Evolutionary conservation across 2,888 invertebrate species (phyloP), one percentile per base, ranked within the genome.

Genomic region (Aleiodes alternator): DNA sequence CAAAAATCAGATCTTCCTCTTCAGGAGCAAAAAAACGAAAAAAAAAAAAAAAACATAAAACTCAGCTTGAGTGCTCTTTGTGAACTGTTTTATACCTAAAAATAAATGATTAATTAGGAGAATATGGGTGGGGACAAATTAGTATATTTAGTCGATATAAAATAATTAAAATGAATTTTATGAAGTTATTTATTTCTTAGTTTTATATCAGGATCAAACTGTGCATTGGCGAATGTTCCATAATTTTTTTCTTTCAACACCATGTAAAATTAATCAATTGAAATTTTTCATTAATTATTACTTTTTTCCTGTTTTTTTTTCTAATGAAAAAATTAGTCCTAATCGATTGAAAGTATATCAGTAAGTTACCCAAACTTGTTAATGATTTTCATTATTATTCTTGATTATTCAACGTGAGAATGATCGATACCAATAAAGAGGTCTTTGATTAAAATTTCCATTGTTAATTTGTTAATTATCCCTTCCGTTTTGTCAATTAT

Each of bases 301-400:
- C 7, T 43, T 43, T 9, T 43, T 43, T 43, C 1, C 3, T 8
- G 3, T 43, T 43, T 9, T 43, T 43, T 43, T 43, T 8, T 9
- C 9, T 0, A 43, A 9, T 43, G 0, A 43, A 43, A 43, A 43
- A 43, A 43, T 43, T 43, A 43, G 43, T 43, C 43, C 82, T 82
- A 81, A 73, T 79, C 82, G 69, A 79, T 80, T 84, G 86, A 85
- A 86, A 86, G 85, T 86, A 84, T 79, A 79, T 69, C 78, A 82
- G 76, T 76, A 82, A 84, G 81, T 84, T 83, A 81, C 78, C 78
- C 55, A 80, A 71, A 71, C 79, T 74, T 85, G 83, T 86, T 83
- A 81, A 83, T 84, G 48, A 84, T 81, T 81, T 82, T 70, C 53
- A 69, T 72, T 70, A 69, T 72, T 70, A 77, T n/a, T 64, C 55